Base-by-base conservation (phyloP, 1,140 invertebrate genomes). In the Anagrus nilaparvatae region DNA sequence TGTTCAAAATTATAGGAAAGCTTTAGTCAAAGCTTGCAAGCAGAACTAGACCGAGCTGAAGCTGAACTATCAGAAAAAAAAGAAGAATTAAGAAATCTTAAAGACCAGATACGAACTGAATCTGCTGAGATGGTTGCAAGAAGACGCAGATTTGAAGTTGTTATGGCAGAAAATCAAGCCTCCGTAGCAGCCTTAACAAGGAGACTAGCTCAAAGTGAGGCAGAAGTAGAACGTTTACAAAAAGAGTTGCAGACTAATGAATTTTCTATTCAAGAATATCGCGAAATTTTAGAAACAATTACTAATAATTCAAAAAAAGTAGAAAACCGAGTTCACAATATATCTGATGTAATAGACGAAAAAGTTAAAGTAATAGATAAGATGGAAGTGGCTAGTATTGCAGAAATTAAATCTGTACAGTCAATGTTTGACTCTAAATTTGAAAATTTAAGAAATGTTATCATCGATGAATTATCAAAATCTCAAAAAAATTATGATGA, bases 1-100 rank as follows among this genome's bases (percentile, higher is more conserved):
- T 8, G 17, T 17, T 43, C n/a, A 10, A 36, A 7, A 38, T 41
- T 42, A 37, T 35, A 67, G 63, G 61, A 63, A 37, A 65, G 63
- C 43, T 68, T 66, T 25, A 59, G 63, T 44, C 61, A 66, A 43
- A 68, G 65, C 49, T 53, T 68, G 7, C 65, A 68, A 50, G 40
- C 52, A 19, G 65, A 67, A 47, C 51, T 68, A 8, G 65, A 68
- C 50, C 53, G 55, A 5, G 60, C 60, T 1, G 63, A 68, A 44
- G 56, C 56, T 1, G 61, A 64, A 31, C 47, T 67, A 5, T 55
- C 54, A 8, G 61, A 61, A 13, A 61, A 59, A 18, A 67, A 59
- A 32, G 58, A 63, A 40, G 63, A 66, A 39, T 18, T 66, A 5
- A 47, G 56, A 44, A 47, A 52, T 28, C 39, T 67, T 10, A 67